Evolutionary conservation across 2,797 vertebrate genomes (phyloP), one percentile per base, ranked within the genome.

Genomic region (Pangasius larnaudii): DNA sequence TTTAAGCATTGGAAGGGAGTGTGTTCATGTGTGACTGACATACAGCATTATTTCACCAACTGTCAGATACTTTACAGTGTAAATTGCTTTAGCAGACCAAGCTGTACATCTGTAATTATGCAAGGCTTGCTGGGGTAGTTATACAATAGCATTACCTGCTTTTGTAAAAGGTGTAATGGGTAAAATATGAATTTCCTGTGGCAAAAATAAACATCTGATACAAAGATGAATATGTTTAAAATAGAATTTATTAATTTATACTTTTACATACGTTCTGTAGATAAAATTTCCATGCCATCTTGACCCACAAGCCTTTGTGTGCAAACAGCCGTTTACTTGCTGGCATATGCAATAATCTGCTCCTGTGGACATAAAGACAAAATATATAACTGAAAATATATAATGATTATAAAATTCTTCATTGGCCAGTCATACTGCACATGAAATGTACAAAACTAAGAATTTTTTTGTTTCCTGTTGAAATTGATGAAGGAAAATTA

Each of bases 311-410:
- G 27, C 53, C 61, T 80, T 16, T 67, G 59, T 67, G 78, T 85
- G 8, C 16, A 84, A 67, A 51, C 30, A 75, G 72, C 71, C 69
- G 61, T 59, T 98, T 95, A 99, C 90, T 98, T 98, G 95, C 97
- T 99, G 85, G 98, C 98, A 92, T 97, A 99, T 19, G 96, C 96
- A 94, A 99, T 96, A 85, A 99, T 99, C 95, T 99, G 97, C 89
- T 99, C 98, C 98, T 99, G 93, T 96, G 90, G 86, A 94, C 92
- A 90, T 91, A 92, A 90, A 91, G 87, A 85, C 88, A 79, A 93
- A 88, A 88, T 49, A 87, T 51, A 88, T 72, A 3, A 87, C 30
- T 78, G 63, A 36, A 36, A 84, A 83, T 91, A 83, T 63, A 77
- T 5, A n/a, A 59, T 27, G 19, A 59, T 80, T 80, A 80, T 39